Percentiles rank a stretch among this genome's conserved stretches.
Evolutionary conservation across 2,113 vertebrate species (phyloP).

Genomic region (Pluvianellus socialis): DNA sequence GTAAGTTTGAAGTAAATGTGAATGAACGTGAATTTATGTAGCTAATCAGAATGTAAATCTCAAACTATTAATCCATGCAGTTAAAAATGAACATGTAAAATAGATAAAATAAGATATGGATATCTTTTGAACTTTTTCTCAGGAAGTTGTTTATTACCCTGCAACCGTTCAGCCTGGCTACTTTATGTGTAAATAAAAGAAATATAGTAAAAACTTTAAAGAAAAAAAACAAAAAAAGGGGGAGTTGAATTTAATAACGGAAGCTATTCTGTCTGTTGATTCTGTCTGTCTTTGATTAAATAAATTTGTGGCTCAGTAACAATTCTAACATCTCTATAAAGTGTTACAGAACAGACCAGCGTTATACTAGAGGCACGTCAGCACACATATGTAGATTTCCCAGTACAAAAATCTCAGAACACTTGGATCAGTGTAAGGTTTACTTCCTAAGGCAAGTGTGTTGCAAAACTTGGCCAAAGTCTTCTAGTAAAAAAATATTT

Average conservation of each 20-base stretch:
- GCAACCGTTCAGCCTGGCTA: neutral
- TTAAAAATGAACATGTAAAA: neutral
- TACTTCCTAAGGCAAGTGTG: neutral
- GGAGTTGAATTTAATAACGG: neutral
- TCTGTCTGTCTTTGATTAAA: neutral
- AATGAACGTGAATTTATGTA: neutral
- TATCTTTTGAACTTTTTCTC: neutral
- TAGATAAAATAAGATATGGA: neutral
- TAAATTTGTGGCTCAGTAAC: neutral
- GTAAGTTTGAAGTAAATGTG: neutral
- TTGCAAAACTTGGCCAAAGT: neutral
- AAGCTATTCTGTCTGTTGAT: neutral
- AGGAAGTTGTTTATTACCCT: neutral
- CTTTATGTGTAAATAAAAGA: neutral
- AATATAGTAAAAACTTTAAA: neutral
- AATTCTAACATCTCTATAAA: neutral
- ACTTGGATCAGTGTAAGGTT: neutral
- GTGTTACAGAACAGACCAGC: neutral
- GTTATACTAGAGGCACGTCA: neutral
- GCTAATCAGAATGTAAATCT: neutral
- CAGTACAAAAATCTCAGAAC: neutral
- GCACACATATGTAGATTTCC: rapidly evolving
- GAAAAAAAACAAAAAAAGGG: rapidly evolving
- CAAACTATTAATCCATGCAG: neutral
- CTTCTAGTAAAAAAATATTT: neutral